Evolutionary conservation across 2,113 vertebrate species (phyloP).

Genomic region (Rutilus rutilus): DNA sequence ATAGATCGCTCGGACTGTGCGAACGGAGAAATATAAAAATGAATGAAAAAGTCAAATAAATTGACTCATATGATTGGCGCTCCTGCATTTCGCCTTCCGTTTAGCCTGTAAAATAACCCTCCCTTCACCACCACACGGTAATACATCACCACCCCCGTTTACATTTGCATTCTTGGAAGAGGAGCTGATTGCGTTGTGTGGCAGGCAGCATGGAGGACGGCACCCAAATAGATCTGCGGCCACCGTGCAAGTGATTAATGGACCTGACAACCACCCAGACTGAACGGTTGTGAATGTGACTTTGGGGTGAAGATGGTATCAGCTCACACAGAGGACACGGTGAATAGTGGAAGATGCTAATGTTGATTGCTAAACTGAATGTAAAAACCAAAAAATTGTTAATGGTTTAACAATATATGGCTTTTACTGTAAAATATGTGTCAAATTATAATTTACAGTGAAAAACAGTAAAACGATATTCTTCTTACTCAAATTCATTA

Average conservation of each 20-base stretch:
- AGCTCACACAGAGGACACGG: not conserved
- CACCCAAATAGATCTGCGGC: slow-evolving; percentile 21
- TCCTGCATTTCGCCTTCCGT: not conserved
- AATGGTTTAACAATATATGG: too few species aligned
- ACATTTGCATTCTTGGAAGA: slow-evolving; percentile 35
- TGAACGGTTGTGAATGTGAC: slow-evolving; percentile 19
- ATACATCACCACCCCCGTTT: slow-evolving; percentile 21
- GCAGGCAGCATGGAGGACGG: not conserved
- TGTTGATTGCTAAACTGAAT: not conserved
- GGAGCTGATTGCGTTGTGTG: slow-evolving; percentile 24
- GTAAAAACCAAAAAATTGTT: too few species aligned
- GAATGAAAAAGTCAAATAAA: not conserved
- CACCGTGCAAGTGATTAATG: slow-evolving; percentile 45
- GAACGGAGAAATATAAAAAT: not conserved
- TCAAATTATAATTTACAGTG: too few species aligned
- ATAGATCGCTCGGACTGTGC: not conserved
- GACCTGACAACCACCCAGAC: slow-evolving; percentile 14
- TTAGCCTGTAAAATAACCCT: not conserved
- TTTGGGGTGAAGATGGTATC: slow-evolving; percentile 16
- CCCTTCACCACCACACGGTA: not conserved
- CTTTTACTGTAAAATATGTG: too few species aligned
- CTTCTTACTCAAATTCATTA: too few species aligned
- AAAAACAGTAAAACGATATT: too few species aligned
- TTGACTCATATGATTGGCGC: not conserved
- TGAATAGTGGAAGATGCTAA: slow-evolving; percentile 7